Base-by-base conservation (phyloP, 2,888 invertebrate genomes). In the Acronicta aceris region DNA sequence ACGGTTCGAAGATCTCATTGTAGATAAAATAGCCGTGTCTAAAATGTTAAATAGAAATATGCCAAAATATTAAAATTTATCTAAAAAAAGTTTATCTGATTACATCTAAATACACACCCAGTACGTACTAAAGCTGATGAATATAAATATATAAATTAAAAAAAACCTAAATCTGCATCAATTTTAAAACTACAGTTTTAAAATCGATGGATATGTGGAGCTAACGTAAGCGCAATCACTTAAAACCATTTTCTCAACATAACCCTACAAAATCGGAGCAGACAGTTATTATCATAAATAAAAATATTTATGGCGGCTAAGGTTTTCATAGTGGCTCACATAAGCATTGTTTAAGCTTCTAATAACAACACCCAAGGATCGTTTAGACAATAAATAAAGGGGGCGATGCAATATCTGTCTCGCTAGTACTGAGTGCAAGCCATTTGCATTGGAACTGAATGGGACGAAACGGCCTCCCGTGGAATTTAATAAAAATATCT, bases 401-500 rank as follows among this genome's bases (percentile, higher is more conserved):
- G 78, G 81, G 78, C 73, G 78, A 81, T 86, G 92, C 89, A 93
- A 92, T 92, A 92, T 89, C 92, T 90, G 91, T 91, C 91, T 79
- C 78, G 82, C 71, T 79, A 79, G 82, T 76, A 81, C 83, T 81
- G 83, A 89, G 84, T 87, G 89, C 88, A 86, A 81, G 72, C 85
- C 90, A 91, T 94, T 93, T 93, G 92, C 92, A 93, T 93, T 81
- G 87, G 89, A 84, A 86, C 84, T 85, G 83, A 86, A 89, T 86
- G 89, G 88, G 84, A 85, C 82, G 85, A 86, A 89, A 90, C 90
- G 85, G 92, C 91, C 92, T 90, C 88, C 75, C 74, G 75, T 78
- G 90, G 92, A 92, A 93, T 93, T 94, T 94, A 92, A 94, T 93
- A 94, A 92, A 92, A 94, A 92, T 91, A 92, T 92, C 89, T 91